Conservation (phyloP, 1,140 invertebrate genomes). For the Drosophila lacteicornis region DNA sequence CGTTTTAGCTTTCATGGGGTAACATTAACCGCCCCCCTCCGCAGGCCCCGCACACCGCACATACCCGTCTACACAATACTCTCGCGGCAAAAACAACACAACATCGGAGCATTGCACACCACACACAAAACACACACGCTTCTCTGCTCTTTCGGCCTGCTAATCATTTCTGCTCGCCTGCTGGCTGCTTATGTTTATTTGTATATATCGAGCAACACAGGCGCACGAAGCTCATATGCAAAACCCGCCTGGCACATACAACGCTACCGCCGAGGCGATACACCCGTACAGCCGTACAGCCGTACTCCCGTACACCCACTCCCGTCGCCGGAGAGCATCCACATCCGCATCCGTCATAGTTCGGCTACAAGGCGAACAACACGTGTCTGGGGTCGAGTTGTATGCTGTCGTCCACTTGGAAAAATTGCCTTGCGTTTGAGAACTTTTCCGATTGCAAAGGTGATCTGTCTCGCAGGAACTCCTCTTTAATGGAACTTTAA, state of each 20-base stretch:
- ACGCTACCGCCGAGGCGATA: constrained; percentile 16
- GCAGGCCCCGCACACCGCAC: constrained; percentile 5
- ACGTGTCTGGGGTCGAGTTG: constrained; percentile 24
- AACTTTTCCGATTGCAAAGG: neutral
- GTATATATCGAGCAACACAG: constrained; percentile 83
- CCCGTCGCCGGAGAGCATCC: constrained; percentile 18
- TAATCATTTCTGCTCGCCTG: constrained; percentile 79
- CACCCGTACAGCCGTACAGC: constrained; percentile 6
- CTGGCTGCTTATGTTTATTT: constrained; percentile 81
- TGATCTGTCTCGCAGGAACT: neutral
- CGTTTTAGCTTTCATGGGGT: constrained; percentile 77
- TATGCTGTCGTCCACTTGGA: constrained; percentile 21
- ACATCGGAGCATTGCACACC: constrained; percentile 55
- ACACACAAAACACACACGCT: constrained; percentile 44
- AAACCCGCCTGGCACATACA: constrained; percentile 53
- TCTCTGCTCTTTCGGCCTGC: constrained; percentile 55
- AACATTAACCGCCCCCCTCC: constrained; percentile 48
- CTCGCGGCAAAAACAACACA: constrained; percentile 51
- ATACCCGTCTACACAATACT: constrained; percentile 46
- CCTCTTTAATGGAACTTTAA: too few species aligned
- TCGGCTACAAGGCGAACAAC: constrained; percentile 15
- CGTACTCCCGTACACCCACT: constrained; percentile 6
- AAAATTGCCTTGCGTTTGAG: neutral
- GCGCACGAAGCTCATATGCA: constrained; percentile 78
- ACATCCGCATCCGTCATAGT: constrained; percentile 32